Evolutionary conservation across 2,888 invertebrate species (phyloP).

Genomic region (Glaucopsyche alexis): DNA sequence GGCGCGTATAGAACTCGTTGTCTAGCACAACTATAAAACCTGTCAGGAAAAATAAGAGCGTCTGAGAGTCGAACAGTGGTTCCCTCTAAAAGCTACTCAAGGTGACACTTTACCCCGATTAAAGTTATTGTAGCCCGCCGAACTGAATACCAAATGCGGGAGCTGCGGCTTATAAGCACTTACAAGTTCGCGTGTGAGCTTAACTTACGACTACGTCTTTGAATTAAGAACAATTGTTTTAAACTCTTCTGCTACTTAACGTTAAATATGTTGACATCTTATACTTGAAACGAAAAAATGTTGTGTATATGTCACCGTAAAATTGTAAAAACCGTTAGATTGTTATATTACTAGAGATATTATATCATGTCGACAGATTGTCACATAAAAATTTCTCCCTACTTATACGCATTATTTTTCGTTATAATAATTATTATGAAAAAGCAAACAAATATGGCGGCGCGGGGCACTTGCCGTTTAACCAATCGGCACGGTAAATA

Average conservation of each 20-base stretch:
- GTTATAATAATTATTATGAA: too few species aligned
- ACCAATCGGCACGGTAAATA: too few species aligned
- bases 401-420: too few species aligned
- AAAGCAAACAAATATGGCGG: too few species aligned
- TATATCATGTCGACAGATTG: too few species aligned
- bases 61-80: conserved; percentile 72
- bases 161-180: conserved; percentile 37
- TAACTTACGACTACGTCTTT: conserved; percentile 30
- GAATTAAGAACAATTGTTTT: conserved; percentile 1
- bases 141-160: conserved; percentile 76
- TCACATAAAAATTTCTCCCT: too few species aligned
- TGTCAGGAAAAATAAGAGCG: conserved; percentile 72
- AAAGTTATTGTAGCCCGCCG: conserved; percentile 76
- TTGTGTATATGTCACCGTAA: too few species aligned
- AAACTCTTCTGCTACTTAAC: background rate
- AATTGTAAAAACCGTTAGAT: too few species aligned
- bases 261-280: background rate
- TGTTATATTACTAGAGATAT: too few species aligned
- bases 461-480: too few species aligned
- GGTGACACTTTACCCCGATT: conserved; percentile 78
- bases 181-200: conserved; percentile 35
- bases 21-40: conserved; percentile 48
- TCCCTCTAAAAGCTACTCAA: conserved; percentile 74
- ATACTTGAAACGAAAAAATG: too few species aligned
- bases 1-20: conserved; percentile 34